Conservation (phyloP, 2,797 vertebrate species). For the Taeniopygia guttata region DNA sequence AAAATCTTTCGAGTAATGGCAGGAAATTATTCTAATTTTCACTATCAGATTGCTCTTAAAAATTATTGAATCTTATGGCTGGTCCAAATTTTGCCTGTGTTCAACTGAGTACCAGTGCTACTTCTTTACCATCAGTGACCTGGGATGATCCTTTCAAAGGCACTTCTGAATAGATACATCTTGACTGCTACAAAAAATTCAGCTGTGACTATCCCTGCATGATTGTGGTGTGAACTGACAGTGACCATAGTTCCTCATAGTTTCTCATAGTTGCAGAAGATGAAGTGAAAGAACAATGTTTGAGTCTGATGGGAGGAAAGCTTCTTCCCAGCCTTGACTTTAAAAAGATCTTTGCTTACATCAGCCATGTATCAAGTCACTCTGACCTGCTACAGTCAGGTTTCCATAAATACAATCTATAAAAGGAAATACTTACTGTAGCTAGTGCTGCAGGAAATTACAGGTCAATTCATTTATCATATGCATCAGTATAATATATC, state of each 20-base stretch:
- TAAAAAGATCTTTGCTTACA: background rate
- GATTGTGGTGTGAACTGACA: background rate
- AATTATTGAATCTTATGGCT: background rate
- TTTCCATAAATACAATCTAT: constrained; percentile 40
- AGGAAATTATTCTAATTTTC: background rate
- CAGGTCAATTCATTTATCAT: constrained; percentile 33
- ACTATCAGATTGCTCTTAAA: background rate
- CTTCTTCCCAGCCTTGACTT: background rate
- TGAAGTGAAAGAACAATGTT: background rate
- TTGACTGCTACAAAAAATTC: background rate
- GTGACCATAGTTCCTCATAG: too few species aligned
- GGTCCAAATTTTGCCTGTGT: background rate
- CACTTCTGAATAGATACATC: background rate
- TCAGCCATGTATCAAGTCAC: constrained; percentile 21
- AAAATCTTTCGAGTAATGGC: background rate
- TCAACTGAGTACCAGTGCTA: background rate
- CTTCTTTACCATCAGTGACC: background rate
- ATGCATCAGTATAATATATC: background rate
- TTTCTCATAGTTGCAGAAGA: background rate
- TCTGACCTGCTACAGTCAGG: constrained; percentile 9
- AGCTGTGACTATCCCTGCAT: background rate
- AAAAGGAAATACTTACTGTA: constrained; percentile 39
- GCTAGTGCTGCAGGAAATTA: background rate
- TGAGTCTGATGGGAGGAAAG: background rate
- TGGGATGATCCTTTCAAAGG: background rate